Evolutionary conservation across 37 sponge, comb jelly and placozoan species (phyloP), one percentile per base, ranked within the genome.

Genomic region (Dysidea cf. avara): DNA sequence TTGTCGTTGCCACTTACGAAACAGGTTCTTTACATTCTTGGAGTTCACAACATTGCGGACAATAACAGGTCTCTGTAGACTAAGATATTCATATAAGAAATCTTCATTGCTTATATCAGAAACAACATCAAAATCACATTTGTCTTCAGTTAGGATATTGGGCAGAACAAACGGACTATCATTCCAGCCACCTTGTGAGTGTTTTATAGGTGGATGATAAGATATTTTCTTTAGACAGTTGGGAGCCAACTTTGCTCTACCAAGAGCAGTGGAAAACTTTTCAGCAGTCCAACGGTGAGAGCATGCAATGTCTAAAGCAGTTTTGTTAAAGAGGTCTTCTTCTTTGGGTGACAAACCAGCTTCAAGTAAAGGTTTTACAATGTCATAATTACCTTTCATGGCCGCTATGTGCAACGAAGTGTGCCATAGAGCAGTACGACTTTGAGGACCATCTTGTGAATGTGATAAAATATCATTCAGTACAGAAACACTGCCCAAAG

Each of bases 71-170:
- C 77, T 20, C 46, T 83, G 88, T 17, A 94, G 49, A 9, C 83
- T 29, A 0, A 94, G 56, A 48, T 94, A 94, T 46, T 94, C 81
- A 39, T 66, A 83, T n/a, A 94, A 26, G 36, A 94, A 86, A 1
- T 47, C 34, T 24, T 83, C 75, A 26, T 71, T 74, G n/a, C 68
- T 34, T n/a, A 73, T 34, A n/a, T 31, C 62, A 7, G 48, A 61
- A 17, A 86, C 60, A 0, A 83, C 87, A 64, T 94, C 95, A 83
- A 94, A 68, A 65, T 87, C 91, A 70, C 95, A 94, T 24, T 69
- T 54, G 7, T 94, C 91, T 16, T 35, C 51, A 14, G 75, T 86
- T 72, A 94, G 78, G 24, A 68, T 59, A 16, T 58, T 53, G 1
- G 95, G 95, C 1, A 94, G 74, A 39, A 22, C 52, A 53, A 58